A percentile compares a stretch with the other conserved stretches of the same genome.
These are phyloP conservation scores for Albula goreensis DNA, from an alignment of 2,113 vertebrate genomes.

Conservation along the genomic window DNA sequence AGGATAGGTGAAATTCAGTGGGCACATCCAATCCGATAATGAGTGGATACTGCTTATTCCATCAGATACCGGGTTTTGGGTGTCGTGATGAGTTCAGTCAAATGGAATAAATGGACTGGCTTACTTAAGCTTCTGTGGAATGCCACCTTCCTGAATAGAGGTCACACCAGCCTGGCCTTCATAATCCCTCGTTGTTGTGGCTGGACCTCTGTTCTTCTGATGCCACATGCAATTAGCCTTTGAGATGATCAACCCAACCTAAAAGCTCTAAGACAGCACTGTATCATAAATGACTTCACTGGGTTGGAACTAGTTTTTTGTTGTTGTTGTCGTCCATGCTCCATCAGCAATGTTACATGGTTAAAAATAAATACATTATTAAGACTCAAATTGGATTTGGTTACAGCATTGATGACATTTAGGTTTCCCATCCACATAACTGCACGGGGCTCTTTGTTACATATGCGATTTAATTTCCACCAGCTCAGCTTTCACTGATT, in stretches of 20 bases:
- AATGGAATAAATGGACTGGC: neutral
- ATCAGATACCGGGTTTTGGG: neutral
- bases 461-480: constrained; percentile 12
- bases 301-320: neutral
- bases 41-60: neutral
- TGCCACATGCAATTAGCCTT: neutral
- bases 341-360: neutral
- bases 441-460: constrained; percentile 11
- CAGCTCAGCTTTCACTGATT: constrained; percentile 20
- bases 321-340: neutral
- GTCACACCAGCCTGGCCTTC: neutral
- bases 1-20: neutral
- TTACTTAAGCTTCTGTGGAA: neutral
- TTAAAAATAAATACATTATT: neutral
- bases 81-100: neutral
- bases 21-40: neutral
- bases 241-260: neutral
- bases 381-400: neutral
- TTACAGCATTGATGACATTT: neutral
- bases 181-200: neutral
- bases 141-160: neutral
- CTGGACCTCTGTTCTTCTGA: neutral
- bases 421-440: neutral
- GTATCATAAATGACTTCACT: neutral
- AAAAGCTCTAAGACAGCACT: neutral